Evolutionary conservation across 2,797 vertebrate species (phyloP), one percentile per base, ranked within the genome.

Genomic region (Pseudochirops corinnae): DNA sequence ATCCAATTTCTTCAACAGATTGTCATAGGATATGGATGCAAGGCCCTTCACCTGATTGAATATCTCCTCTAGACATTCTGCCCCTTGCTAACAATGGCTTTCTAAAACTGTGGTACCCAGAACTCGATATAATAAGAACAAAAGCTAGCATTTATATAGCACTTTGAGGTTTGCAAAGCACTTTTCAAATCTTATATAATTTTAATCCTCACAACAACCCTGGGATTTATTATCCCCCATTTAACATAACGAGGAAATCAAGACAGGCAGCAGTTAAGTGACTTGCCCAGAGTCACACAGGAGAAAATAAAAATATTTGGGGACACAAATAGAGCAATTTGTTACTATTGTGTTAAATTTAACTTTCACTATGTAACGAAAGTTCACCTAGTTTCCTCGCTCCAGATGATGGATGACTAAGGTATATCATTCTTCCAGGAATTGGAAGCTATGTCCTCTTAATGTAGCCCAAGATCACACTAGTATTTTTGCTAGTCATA

Each of bases 301-400:
- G 92, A 95, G 56, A 52, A 90, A 95, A 92, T 55, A 95, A 92
- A 14, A 91, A 87, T 39, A 93, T 50, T 60, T 92, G 6, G 67
- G 56, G 74, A 67, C 92, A 92, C 92, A 56, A 91, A 95, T 92
- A 97, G 82, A 94, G 31, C n/a, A 31, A 21, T 46, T 92, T 96
- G 90, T 93, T 95, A 91, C 67, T 93, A 55, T 93, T 60, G 29
- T 74, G n/a, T 74, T 74, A 74, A 26, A 26, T 46, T 24, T 87
- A 24, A 26, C 21, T 46, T 26, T 87, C 74, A 87, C 39, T 26
- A 87, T 87, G 39, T 46, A 87, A 24, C 39, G 11, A 82, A 82
- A 26, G 39, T 46, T 87, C 21, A 87, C 9, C 74, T 87, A 87
- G 39, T 87, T 87, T 46, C 74, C 74, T 24, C 46, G 74, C 21